Evolutionary conservation across 1,140 invertebrate species (phyloP).

Genomic region (Drosophila asahinai): DNA sequence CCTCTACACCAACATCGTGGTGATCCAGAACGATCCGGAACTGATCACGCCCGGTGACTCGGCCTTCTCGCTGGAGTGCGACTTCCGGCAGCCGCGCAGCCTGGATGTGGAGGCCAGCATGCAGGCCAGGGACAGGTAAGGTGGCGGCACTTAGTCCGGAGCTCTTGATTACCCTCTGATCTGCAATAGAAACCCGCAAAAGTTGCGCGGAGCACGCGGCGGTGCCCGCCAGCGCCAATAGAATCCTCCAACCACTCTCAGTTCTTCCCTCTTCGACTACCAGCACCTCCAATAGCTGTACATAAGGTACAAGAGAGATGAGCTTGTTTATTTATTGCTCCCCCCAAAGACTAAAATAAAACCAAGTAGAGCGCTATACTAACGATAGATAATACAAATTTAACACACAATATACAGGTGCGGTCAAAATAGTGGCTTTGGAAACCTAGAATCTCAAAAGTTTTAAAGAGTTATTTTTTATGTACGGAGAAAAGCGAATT

Average conservation of each 20-base stretch:
- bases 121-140: conserved; percentile 84
- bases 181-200: conserved; percentile 83
- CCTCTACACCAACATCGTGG: conserved; percentile 86
- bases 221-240: conserved; percentile 79
- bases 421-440: conserved; percentile 8
- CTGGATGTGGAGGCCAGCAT: conserved; percentile 86
- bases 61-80: conserved; percentile 88
- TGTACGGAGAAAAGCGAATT: neutral
- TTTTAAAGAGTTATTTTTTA: neutral
- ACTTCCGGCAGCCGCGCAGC: conserved; percentile 86
- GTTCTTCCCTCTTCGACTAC: conserved; percentile 56
- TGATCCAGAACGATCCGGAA: conserved; percentile 88
- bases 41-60: conserved; percentile 88
- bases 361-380: conserved; percentile 55
- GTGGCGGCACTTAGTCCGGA: conserved; percentile 16
- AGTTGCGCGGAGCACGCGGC: conserved; percentile 81
- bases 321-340: conserved; percentile 19
- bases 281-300: conserved; percentile 70
- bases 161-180: conserved; percentile 55
- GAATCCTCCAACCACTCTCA: conserved; percentile 52
- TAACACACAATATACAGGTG: conserved; percentile 5
- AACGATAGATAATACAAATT: conserved; percentile 29
- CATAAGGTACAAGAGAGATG: conserved; percentile 74
- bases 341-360: conserved; percentile 28
- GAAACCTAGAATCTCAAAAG: neutral